phyloP scores from a whole-genome alignment of 2,113 vertebrate genomes.

The Meleagris gallopavo region DNA sequence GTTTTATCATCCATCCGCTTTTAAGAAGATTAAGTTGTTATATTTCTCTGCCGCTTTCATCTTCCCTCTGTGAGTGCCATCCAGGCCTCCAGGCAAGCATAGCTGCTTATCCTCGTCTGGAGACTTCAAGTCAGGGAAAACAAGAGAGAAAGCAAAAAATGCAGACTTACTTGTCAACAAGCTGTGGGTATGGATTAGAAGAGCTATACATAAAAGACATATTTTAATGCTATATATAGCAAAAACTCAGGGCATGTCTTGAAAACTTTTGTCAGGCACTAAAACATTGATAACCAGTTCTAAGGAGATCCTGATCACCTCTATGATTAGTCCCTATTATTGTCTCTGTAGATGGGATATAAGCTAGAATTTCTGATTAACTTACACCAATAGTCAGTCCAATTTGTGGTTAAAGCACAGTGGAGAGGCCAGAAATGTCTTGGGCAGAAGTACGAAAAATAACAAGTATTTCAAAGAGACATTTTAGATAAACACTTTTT shows the following conservation, averaged over 20 bases:
- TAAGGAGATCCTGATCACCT: neutral
- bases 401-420: neutral
- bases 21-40: constrained; percentile 62
- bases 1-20: constrained; percentile 42
- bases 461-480: neutral
- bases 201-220: neutral
- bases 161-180: neutral
- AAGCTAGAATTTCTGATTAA: neutral
- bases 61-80: constrained; percentile 13
- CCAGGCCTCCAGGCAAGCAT: constrained; percentile 23
- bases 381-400: neutral
- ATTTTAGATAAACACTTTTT: neutral
- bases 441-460: neutral
- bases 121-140: constrained; percentile 1
- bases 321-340: neutral
- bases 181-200: neutral
- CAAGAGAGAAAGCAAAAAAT: neutral
- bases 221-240: neutral
- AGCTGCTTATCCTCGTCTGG: constrained; percentile 3
- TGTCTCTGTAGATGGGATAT: neutral
- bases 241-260: neutral
- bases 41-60: constrained; percentile 62
- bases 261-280: neutral
- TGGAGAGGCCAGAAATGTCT: neutral
- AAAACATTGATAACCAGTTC: neutral